Conservation (phyloP, 2,113 vertebrate genomes). For the Meleagris gallopavo region DNA sequence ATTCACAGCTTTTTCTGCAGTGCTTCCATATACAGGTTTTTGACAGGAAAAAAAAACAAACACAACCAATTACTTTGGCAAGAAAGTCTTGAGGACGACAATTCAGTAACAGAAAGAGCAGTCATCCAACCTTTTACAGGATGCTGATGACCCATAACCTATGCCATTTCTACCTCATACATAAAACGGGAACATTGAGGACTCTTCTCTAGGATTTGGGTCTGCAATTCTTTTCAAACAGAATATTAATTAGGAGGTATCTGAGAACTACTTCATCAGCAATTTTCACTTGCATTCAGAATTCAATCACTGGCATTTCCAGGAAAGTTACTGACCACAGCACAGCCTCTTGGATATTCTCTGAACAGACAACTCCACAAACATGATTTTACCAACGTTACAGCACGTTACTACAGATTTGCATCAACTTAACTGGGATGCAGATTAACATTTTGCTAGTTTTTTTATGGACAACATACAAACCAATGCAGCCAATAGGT, state of each 20-base stretch:
- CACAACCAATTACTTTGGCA: background rate
- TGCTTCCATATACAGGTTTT: background rate
- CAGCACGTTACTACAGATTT: background rate
- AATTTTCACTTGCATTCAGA: background rate
- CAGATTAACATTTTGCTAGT: background rate
- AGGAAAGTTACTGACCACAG: background rate
- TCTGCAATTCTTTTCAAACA: background rate
- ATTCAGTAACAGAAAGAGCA: background rate
- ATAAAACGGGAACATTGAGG: background rate
- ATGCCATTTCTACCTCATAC: background rate
- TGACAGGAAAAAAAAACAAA: background rate
- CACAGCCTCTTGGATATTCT: background rate
- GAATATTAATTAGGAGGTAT: background rate
- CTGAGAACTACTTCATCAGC: background rate
- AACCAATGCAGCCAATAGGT: background rate
- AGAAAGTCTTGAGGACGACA: background rate
- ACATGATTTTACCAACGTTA: background rate
- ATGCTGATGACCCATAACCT: background rate
- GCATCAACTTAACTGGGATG: background rate
- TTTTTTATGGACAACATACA: background rate
- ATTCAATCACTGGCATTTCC: background rate
- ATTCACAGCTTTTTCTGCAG: background rate
- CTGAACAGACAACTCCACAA: background rate
- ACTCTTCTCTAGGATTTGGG: background rate
- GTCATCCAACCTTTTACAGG: background rate